Evolutionary conservation across 2,113 vertebrate species (phyloP), one percentile per base, ranked within the genome.

Genomic region (Bagarius yarrelli): DNA sequence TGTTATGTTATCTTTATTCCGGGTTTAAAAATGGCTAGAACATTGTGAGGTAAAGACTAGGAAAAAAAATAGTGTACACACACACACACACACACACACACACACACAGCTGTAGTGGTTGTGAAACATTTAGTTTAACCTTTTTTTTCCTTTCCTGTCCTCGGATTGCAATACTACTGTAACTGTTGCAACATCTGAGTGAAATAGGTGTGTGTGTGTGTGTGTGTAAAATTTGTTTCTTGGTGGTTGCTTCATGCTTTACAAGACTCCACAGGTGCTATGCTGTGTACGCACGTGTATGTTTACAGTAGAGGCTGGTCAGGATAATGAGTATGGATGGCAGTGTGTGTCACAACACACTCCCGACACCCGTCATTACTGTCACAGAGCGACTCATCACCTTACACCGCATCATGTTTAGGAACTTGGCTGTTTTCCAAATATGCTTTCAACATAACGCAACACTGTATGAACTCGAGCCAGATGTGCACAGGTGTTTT

Each of bases 331-430:
- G 14, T 19, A n/a, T 12, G 32, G 19, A 40, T 3, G 19, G 50
- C 30, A 64, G 5, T 27, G n/a, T 53, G 5, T 25, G 50, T 69
- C 52, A 19, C 32, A 25, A 55, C 63, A 67, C 77, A 36, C 23
- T 56, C 63, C 50, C 44, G 77, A 78, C 61, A 55, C 27, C 76
- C 34, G 4, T 69, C 63, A 79, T 79, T 57, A 69, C 61, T 0
- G 34, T 40, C 63, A 13, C 61, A 0, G 21, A 6, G 30, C 52
- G 21, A 2, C 47, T 64, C 52, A 8, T 34, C 27, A 1, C 47
- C 15, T 5, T 23, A 1, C 40, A 25, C 16, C 0, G n/a, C n/a
- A 15, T 47, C 56, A 19, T n/a, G 40, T 0, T 4, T 14, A 3
- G 16, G 67, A 27, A 18, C 67, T 3, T 3, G 67, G 67, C 44